Base-by-base conservation (phyloP, 1,140 invertebrate genomes). In the Atta cephalotes region DNA sequence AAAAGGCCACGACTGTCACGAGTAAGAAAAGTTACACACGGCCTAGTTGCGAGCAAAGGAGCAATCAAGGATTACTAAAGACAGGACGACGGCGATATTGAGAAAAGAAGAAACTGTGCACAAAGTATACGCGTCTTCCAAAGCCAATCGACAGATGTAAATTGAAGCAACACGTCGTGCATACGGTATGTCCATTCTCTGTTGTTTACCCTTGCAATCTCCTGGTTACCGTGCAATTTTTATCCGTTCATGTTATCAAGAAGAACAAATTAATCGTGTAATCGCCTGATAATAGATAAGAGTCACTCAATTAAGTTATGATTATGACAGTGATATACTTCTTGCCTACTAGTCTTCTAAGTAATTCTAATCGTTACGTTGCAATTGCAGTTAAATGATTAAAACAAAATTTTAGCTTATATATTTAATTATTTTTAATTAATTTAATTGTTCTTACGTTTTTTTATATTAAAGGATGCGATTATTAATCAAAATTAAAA, bases 141-240 rank as follows among this genome's bases (percentile, higher is more conserved):
- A 16, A 70, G 9, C 49, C 16, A 9, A 28, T 28, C 66, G 66
- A 25, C 31, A 9, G n/a, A 70, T 25, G 25, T 70, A 70, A 35
- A 68, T 81, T 14, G 79, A 81, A 28, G 56, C 16, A 21, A 28
- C 78, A 66, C 76, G 60, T 49, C 60, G 39, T 28, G n/a, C 58
- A 65, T n/a, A 66, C 18, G 31, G 65, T 70, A 81, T 14, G 78
- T 80, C 63, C 28, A n/a, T 58, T 25, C 45, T 35, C 28, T n/a
- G 7, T 28, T 81, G 14, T 71, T 71, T 81, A 18, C 6, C 25
- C 6, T n/a, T 39, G 35, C 16, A n/a, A 60, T 49, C 58, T 62
- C 39, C 51, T 28, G 45, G n/a, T 66, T 35, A 51, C n/a, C 21
- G 31, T 45, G n/a, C 10, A 71, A 60, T 31, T 81, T 71, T 81